Base-by-base conservation (phyloP, 2,888 invertebrate genomes). In the Lucinisca nassula region DNA sequence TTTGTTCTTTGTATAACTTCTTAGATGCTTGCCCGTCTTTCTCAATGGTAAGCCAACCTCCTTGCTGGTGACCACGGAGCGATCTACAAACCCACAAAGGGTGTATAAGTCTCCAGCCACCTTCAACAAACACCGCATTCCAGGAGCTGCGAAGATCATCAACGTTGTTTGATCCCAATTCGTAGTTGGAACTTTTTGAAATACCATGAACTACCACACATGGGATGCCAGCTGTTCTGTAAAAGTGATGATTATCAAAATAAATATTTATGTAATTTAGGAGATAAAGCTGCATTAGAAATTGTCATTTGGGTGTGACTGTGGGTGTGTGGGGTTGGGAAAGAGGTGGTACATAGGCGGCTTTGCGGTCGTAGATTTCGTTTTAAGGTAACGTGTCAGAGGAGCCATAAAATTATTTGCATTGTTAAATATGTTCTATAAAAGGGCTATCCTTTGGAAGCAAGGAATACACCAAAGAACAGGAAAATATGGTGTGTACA, bases 81-180 rank as follows among this genome's bases (percentile, higher is more conserved):
- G 82, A 84, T 75, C 80, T 86, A 49, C 84, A 91, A 0, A 84
- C 90, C 91, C 89, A 90, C 14, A 90, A 73, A 0, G 89, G 86
- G 73, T 91, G 89, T 1, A 91, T 85, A 38, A 91, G 79, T 72
- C 85, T 61, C 89, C 90, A 91, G 12, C 73, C 79, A 0, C 80
- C 86, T 24, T 85, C 87, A 4, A 90, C 84, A 37, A 82, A 88
- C 0, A 91, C 91, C 21, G 90, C 88, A 61, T 91, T 91, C 91
- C 91, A 91, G 0, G 85, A 73, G 55, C 83, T 88, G 12, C 32
- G 82, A 12, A 90, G 80, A 14, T 58, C 73, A 27, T 75, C 76
- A 8, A 77, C 80, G 14, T 77, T 45, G 0, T 73, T 51, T 12
- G 49, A 55, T 1, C 91, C 91, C 4, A 90, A 84, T 24, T 90